Conservation (phyloP, 1,140 invertebrate species). For the Druon quercuslanigerum region DNA sequence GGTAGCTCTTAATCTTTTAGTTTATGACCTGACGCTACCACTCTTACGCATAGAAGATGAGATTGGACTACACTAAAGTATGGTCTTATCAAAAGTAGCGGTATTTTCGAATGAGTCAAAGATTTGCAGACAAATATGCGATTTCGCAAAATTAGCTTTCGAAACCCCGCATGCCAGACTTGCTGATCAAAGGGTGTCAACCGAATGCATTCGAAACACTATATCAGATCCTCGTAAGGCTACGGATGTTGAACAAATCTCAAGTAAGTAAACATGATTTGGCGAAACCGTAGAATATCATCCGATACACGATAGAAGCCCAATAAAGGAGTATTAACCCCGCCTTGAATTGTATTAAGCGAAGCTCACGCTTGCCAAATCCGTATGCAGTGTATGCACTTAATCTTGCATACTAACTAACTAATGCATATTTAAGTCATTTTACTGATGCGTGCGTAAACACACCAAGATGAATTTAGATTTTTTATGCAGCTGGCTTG, state of each 20-base stretch:
- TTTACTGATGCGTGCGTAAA: not conserved
- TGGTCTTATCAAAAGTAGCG: too few species aligned
- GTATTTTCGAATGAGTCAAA: too few species aligned
- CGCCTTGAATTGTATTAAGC: conserved; percentile 29
- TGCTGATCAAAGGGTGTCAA: conserved; percentile 1
- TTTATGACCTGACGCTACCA: conserved; percentile 13
- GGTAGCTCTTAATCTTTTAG: not conserved
- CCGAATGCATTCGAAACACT: not conserved
- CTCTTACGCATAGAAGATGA: conserved; percentile 5
- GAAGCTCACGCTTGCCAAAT: conserved; percentile 22
- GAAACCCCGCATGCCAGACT: not conserved
- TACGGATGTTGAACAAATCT: conserved; percentile 41
- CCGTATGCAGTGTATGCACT: conserved; percentile 1
- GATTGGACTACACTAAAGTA: too few species aligned
- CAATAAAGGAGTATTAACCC: conserved; percentile 40
- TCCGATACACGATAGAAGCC: conserved; percentile 61
- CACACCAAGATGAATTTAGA: not conserved
- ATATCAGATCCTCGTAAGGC: not conserved
- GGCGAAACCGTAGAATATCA: conserved; percentile 57
- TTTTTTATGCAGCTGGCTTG: too few species aligned
- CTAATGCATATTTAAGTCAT: not conserved
- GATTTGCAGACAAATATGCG: too few species aligned
- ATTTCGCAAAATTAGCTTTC: not conserved
- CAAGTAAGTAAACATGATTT: conserved; percentile 60
- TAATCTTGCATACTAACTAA: conserved; percentile 6